Evolutionary conservation across 1,140 invertebrate genomes (phyloP), one percentile per base, ranked within the genome.

Genomic region (Drosophila busckii): DNA sequence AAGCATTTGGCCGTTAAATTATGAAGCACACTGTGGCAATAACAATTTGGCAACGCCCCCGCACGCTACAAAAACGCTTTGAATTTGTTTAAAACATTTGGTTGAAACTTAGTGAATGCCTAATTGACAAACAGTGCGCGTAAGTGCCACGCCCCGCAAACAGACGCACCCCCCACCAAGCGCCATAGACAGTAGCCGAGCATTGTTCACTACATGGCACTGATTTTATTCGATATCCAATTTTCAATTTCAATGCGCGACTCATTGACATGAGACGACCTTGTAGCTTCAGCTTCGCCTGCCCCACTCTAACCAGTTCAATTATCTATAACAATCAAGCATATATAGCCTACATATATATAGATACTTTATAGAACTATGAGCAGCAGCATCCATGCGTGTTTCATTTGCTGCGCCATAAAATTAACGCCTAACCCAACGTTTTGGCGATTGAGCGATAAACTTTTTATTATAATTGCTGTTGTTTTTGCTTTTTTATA

Each of bases 181-280:
- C 23, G 20, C 22, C 54, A 41, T 58, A 28, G 61, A 78, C 71
- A 78, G 53, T 71, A 67, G 61, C 42, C 25, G 34, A 26, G 38
- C 67, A 54, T 78, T 76, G 71, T 78, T 61, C 65, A 53, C 22
- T 15, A 5, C 20, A 22, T 16, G 22, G 13, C 31, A 20, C 48
- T 54, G 54, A 58, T 59, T 37, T 13, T n/a, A n/a, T n/a, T 52
- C 59, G 50, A 58, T 67, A 62, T 35, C 40, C 45, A 62, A 52
- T 63, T 62, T 49, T 55, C 41, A 55, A 56, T 49, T 49, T 49
- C 28, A 38, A 32, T 45, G 58, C 50, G 38, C 46, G 44, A 56
- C 31, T 49, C 73, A 56, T 52, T 78, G 66, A 54, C 64, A 67
- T 50, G 73, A 59, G 68, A 78, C 73, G 73, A 78, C 73, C 73